Evolutionary conservation across 1,140 invertebrate genomes (phyloP), one percentile per base, ranked within the genome.

Genomic region (Megalonaias nervosa): DNA sequence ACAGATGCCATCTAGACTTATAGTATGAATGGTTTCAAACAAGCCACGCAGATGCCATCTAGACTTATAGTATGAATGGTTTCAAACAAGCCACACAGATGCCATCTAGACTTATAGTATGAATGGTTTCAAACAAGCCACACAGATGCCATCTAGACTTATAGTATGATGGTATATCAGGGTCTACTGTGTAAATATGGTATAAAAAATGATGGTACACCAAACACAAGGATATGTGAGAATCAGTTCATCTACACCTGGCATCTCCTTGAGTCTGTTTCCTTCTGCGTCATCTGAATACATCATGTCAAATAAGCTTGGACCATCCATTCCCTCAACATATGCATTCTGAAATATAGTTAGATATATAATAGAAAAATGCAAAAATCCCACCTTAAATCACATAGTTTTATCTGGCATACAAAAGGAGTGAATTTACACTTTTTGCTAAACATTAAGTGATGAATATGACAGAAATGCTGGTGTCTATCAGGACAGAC

Each of bases 251-350:
- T 86, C 85, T 16, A 89, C 93, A 23, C 94, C 92, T 1, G 94
- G 94, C 55, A 96, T 91, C 70, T 92, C 86, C 26, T 94, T 90
- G 11, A 97, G 90, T n/a, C 93, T 89, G 67, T 91, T 92, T 0
- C 95, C 95, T 82, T 95, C 94, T 70, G 91, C 84, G 88, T 97
- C 96, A 71, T 94, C 92, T 73, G 93, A 89, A 89, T 95, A 97
- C 92, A 97, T 93, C 21, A 92, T 91, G 55, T 94, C 91, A 86
- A 96, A 94, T 19, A 97, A 88, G 78, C 94, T 92, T 74, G 94
- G 93, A 14, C 93, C 93, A 86, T 95, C 93, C 60, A 97, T 89
- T 84, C 93, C 91, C 87, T 96, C 95, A 13, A 96, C 93, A 89
- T 94, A 96, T 70, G 93, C 93, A 87, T 90, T 85, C 79, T 92